These are phyloP conservation scores for Sebastes schlegelii DNA, from an alignment of 2,113 vertebrate species.

Conservation along the genomic window DNA sequence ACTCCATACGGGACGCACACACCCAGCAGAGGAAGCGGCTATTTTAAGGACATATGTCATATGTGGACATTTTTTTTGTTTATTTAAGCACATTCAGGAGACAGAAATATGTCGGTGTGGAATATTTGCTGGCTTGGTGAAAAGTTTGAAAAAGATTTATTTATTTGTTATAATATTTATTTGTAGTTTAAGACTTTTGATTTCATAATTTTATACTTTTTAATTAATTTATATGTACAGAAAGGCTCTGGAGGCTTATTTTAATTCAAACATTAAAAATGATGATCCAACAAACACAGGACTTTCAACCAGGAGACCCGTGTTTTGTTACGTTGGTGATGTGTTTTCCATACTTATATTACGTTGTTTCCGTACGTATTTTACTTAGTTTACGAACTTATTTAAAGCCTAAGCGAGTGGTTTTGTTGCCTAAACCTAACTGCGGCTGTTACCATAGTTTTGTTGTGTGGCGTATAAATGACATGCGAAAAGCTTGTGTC, in stretches of 20 bases:
- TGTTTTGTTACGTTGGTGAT: too few species aligned
- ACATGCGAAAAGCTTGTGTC: too few species aligned
- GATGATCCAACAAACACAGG: too few species aligned
- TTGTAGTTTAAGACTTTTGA: too few species aligned
- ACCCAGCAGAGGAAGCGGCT: constrained; percentile 39
- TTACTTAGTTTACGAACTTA: too few species aligned
- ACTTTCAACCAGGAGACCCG: too few species aligned
- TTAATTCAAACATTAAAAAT: background rate
- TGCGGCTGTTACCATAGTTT: too few species aligned
- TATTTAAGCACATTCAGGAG: background rate
- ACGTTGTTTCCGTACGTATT: too few species aligned
- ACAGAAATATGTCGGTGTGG: background rate
- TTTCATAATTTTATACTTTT: background rate
- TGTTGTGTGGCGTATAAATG: too few species aligned
- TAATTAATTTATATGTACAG: background rate
- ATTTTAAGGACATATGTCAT: constrained; percentile 51
- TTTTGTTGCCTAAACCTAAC: too few species aligned
- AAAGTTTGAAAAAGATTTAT: background rate
- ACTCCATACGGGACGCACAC: constrained; percentile 27
- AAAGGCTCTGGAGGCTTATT: background rate
- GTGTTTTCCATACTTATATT: too few species aligned
- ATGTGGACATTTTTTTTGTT: constrained; percentile 17
- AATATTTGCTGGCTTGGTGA: background rate
- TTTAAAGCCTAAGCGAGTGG: too few species aligned
- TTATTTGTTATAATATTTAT: background rate